A percentile compares a stretch with the other conserved stretches of the same genome.
Conservation (phyloP, 2,113 vertebrate species). For the Pionites leucogaster region DNA sequence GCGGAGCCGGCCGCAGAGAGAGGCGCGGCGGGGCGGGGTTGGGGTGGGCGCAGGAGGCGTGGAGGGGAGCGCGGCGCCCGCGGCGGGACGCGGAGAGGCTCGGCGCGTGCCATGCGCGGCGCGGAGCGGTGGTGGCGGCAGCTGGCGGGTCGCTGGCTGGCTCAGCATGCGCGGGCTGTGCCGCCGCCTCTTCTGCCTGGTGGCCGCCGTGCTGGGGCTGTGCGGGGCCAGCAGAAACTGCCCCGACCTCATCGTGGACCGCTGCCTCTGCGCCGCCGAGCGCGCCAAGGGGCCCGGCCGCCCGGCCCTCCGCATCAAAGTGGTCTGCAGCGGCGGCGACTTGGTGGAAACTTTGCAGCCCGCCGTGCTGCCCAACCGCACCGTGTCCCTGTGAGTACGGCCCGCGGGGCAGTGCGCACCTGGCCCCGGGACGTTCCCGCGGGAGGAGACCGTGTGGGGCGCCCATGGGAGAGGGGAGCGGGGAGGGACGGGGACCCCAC, state of each 20-base stretch:
- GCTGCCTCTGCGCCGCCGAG: conserved; percentile 84
- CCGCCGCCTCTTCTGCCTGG: conserved; percentile 59
- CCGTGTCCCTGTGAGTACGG: conserved; percentile 87
- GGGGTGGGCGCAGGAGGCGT: background rate
- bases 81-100: background rate
- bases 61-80: background rate
- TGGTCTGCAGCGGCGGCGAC: conserved; percentile 84
- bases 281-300: conserved; percentile 83
- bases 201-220: conserved; percentile 64
- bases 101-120: conserved; percentile 33
- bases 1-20: background rate
- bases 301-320: conserved; percentile 80
- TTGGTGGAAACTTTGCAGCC: conserved; percentile 86
- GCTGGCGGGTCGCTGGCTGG: background rate
- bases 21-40: background rate
- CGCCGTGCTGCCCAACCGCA: conserved; percentile 82
- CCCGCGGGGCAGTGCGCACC: background rate
- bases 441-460: background rate
- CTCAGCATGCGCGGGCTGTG: conserved; percentile 51
- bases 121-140: background rate
- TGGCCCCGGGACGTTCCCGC: background rate
- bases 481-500: background rate
- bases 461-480: background rate
- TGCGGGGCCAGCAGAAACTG: conserved; percentile 78
- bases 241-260: conserved; percentile 85